phyloP scores from a whole-genome alignment of 2,888 invertebrate genomes.

The Busseola fusca region DNA sequence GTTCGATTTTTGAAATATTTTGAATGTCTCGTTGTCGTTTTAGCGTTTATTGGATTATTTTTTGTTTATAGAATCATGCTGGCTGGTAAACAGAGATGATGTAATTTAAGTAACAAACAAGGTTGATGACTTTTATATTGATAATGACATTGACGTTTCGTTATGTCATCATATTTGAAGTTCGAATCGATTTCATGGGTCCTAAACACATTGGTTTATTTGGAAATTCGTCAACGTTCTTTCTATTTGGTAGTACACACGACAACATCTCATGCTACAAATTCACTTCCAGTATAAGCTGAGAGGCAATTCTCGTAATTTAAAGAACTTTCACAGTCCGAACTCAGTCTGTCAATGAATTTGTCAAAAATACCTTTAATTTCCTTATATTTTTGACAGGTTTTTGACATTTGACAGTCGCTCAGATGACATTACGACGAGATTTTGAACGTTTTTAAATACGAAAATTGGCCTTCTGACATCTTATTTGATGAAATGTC shows the following conservation, averaged over 20 bases:
- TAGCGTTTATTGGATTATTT: constrained; percentile 61
- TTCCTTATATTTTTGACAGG: too few species aligned
- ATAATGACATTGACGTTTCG: constrained; percentile 51
- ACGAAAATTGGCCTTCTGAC: too few species aligned
- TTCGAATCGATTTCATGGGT: constrained; percentile 40
- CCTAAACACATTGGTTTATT: constrained; percentile 11
- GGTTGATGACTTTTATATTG: constrained; percentile 48
- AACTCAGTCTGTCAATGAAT: too few species aligned
- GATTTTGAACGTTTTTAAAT: too few species aligned
- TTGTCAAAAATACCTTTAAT: too few species aligned
- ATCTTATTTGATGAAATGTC: too few species aligned
- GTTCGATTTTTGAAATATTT: constrained; percentile 61
- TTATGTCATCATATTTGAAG: constrained; percentile 36
- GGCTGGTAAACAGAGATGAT: constrained; percentile 54
- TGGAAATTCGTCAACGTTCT: constrained; percentile 20
- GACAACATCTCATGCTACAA: too few species aligned
- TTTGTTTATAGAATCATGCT: constrained; percentile 51
- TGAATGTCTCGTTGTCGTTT: constrained; percentile 58
- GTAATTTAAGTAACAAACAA: constrained; percentile 50
- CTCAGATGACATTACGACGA: too few species aligned
- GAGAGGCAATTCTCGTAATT: too few species aligned
- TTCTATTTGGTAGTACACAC: background rate
- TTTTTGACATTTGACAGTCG: too few species aligned
- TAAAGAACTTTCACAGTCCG: too few species aligned
- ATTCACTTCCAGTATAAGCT: too few species aligned